phyloP scores from a whole-genome alignment of 2,797 vertebrate genomes.

The Fratercula arctica region DNA sequence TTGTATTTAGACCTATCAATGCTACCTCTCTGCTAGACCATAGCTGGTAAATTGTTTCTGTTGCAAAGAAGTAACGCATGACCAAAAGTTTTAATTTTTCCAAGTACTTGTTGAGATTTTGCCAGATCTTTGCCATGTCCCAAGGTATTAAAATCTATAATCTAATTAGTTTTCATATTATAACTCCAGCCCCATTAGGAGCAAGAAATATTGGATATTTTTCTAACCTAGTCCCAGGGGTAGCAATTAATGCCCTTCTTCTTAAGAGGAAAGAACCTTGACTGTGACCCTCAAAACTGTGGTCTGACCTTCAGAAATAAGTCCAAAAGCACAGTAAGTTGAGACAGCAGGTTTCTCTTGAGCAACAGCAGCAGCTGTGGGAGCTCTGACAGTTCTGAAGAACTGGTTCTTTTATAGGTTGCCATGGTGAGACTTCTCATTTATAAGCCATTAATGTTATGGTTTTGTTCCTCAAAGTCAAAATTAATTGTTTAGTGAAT shows the following conservation, averaged over 20 bases:
- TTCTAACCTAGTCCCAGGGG: neutral
- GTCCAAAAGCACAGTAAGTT: conserved; percentile 39
- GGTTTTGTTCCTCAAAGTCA: conserved; percentile 20
- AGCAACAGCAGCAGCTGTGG: neutral
- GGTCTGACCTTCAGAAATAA: conserved; percentile 46
- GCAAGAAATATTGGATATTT: neutral
- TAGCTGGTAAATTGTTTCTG: neutral
- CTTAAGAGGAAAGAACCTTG: conserved; percentile 7
- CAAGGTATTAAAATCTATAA: neutral
- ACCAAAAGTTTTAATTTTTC: neutral
- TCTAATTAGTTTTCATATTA: conserved; percentile 14
- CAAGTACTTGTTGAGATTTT: neutral
- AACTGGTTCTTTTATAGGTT: conserved; percentile 30
- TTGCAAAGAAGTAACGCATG: neutral
- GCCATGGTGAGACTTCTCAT: conserved; percentile 55
- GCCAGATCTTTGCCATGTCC: neutral
- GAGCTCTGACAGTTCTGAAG: conserved; percentile 15
- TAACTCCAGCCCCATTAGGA: neutral
- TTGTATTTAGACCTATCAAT: neutral
- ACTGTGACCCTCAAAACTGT: conserved; percentile 21
- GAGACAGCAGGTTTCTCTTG: conserved; percentile 27
- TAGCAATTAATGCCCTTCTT: conserved; percentile 26
- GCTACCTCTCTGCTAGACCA: neutral
- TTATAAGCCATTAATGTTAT: conserved; percentile 10
- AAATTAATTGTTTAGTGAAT: conserved; percentile 21